phyloP scores from a whole-genome alignment of 2,888 invertebrate species.

The Plebejus anna region DNA sequence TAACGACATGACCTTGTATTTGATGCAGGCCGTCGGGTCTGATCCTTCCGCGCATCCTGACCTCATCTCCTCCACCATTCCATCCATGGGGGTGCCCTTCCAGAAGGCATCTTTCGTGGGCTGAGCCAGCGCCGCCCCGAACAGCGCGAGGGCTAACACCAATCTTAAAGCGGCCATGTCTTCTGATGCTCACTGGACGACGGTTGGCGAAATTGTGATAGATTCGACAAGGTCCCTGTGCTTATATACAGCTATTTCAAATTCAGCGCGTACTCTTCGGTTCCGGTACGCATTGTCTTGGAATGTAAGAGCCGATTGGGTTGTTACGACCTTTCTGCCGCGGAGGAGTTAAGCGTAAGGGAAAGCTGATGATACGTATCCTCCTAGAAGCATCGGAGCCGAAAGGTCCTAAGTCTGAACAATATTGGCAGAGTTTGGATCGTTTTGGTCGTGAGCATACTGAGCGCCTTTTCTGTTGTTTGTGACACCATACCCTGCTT shows the following conservation, averaged over 20 bases:
- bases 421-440: constrained; percentile 43
- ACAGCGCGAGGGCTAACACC: constrained; percentile 73
- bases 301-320: constrained; percentile 54
- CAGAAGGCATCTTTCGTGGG: constrained; percentile 83
- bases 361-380: constrained; percentile 78
- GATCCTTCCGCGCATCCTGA: constrained; percentile 86
- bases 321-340: constrained; percentile 63
- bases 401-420: constrained; percentile 61
- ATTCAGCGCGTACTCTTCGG: constrained; percentile 69
- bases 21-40: constrained; percentile 90
- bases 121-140: constrained; percentile 81
- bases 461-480: constrained; percentile 74
- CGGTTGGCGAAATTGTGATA: constrained; percentile 70
- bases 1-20: constrained; percentile 89
- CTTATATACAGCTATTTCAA: constrained; percentile 81
- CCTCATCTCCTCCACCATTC: constrained; percentile 87
- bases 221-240: constrained; percentile 67
- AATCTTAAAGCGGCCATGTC: constrained; percentile 73
- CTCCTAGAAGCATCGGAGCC: constrained; percentile 47
- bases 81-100: constrained; percentile 86
- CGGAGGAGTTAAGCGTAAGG: constrained; percentile 62
- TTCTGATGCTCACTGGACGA: constrained; percentile 66
- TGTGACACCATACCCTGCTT: constrained; percentile 77
- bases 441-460: constrained; percentile 54
- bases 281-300: constrained; percentile 75